These are phyloP conservation scores for Microctonus aethiopoides DNA, from an alignment of 2,888 invertebrate genomes.

Conservation along the genomic window DNA sequence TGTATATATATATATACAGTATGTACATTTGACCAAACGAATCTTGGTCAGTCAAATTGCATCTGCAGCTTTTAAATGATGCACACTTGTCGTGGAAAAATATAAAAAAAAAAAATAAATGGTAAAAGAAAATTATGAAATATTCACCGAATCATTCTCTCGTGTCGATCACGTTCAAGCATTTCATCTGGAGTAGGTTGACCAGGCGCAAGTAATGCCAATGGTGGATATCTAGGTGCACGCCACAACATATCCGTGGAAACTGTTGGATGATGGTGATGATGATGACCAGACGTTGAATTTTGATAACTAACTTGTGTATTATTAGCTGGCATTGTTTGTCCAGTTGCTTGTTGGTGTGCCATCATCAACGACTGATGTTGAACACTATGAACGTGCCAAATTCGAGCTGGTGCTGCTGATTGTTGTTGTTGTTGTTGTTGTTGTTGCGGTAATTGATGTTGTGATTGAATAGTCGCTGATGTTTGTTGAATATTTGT, in stretches of 20 bases:
- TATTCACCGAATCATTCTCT: conserved; percentile 76
- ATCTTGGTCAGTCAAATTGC: neutral
- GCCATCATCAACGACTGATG: conserved; percentile 74
- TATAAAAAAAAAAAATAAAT: neutral
- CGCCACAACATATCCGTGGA: conserved; percentile 66
- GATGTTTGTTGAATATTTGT: conserved; percentile 50
- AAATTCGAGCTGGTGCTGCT: conserved; percentile 60
- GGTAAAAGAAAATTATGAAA: neutral
- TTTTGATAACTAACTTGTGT: conserved; percentile 60
- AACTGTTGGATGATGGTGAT: conserved; percentile 53
- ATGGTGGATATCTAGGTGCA: conserved; percentile 69
- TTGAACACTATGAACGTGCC: conserved; percentile 74
- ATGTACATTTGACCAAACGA: neutral
- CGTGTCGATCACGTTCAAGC: conserved; percentile 74
- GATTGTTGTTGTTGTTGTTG: conserved; percentile 59
- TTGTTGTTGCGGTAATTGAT: conserved; percentile 30
- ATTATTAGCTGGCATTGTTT: conserved; percentile 50
- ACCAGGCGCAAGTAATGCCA: conserved; percentile 68
- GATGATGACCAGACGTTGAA: conserved; percentile 36
- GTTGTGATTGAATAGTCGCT: conserved; percentile 23
- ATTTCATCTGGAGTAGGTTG: conserved; percentile 69
- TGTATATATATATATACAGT: neutral
- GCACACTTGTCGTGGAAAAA: neutral
- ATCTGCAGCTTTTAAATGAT: neutral
- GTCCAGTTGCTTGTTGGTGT: conserved; percentile 63